Evolutionary conservation across 2,113 vertebrate species (phyloP).

Genomic region (Promerops cafer): DNA sequence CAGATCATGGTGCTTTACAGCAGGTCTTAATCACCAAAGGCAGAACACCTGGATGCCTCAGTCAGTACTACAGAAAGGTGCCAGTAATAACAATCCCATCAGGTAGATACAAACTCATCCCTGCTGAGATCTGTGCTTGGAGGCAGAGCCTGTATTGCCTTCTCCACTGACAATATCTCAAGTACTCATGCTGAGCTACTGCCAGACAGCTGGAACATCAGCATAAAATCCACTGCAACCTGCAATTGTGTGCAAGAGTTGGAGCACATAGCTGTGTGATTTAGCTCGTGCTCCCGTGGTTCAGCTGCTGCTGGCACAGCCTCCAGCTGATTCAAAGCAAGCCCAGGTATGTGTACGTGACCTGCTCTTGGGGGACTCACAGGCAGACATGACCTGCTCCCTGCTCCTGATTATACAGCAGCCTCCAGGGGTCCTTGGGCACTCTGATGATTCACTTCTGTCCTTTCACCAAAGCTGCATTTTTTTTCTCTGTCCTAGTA

Average conservation of each 20-base stretch:
- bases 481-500: neutral
- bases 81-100: neutral
- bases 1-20: neutral
- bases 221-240: neutral
- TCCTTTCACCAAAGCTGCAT: neutral
- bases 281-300: neutral
- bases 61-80: neutral
- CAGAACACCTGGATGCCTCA: neutral
- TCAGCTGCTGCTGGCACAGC: neutral
- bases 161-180: neutral
- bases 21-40: neutral
- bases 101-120: neutral
- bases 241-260: neutral
- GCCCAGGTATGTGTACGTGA: neutral
- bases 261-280: constrained; percentile 30
- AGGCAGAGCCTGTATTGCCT: neutral
- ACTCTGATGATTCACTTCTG: neutral
- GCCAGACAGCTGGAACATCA: neutral
- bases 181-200: neutral
- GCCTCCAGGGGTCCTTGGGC: neutral
- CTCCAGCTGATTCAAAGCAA: constrained; percentile 34
- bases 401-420: neutral
- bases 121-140: neutral
- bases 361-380: neutral
- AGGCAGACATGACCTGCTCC: constrained; percentile 17